Conservation (phyloP, 2,888 invertebrate genomes). For the Sympetrum striolatum region DNA sequence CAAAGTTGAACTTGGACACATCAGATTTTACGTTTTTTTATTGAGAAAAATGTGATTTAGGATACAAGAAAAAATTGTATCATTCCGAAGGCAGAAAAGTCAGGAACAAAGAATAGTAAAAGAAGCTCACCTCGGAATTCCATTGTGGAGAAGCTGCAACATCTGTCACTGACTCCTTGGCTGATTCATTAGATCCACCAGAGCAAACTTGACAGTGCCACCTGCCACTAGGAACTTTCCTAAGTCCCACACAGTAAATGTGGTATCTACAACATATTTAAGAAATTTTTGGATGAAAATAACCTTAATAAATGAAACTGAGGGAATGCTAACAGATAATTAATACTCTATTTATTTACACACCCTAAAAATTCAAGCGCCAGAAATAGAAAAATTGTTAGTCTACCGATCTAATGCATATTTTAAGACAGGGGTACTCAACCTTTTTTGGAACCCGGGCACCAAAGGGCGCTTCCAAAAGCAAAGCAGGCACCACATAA, state of each 20-base stretch:
- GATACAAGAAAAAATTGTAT: not conserved
- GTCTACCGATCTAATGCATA: too few species aligned
- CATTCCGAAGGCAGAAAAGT: not conserved
- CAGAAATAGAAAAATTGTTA: too few species aligned
- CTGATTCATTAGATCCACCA: slow-evolving; percentile 47
- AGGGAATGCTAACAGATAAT: too few species aligned
- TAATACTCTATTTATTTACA: too few species aligned
- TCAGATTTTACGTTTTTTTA: not conserved
- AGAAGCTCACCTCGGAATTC: not conserved
- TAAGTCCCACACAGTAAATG: slow-evolving; percentile 86
- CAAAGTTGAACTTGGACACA: not conserved
- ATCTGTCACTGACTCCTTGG: not conserved
- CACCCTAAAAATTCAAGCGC: too few species aligned
- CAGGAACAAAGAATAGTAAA: not conserved
- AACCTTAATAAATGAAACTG: too few species aligned
- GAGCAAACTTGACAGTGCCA: slow-evolving; percentile 90
- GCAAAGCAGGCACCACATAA: too few species aligned
- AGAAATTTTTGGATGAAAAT: not conserved
- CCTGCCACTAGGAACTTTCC: slow-evolving; percentile 80
- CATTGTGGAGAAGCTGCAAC: not conserved
- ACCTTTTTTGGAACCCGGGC: too few species aligned
- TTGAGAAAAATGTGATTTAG: not conserved
- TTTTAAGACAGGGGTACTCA: too few species aligned
- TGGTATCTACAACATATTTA: slow-evolving; percentile 68
- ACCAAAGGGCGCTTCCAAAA: too few species aligned